Percentiles rank a stretch among this genome's conserved stretches.
Conservation (phyloP, 2,113 vertebrate species). For the Sturnira hondurensis region DNA sequence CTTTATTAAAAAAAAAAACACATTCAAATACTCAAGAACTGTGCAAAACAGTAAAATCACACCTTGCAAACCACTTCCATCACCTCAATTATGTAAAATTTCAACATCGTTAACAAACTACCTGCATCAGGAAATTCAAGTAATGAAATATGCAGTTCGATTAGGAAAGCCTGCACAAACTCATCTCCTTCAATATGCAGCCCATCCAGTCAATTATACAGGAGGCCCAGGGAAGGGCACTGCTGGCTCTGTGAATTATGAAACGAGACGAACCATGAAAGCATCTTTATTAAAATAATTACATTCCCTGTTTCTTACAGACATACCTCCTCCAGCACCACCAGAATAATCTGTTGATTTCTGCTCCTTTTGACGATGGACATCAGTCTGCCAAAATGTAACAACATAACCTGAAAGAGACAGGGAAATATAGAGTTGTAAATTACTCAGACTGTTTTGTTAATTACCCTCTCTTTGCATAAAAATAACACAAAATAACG, state of each 20-base stretch:
- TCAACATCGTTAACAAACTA: slow-evolving; percentile 37
- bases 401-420: background rate
- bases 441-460: background rate
- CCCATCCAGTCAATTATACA: slow-evolving; percentile 36
- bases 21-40: background rate
- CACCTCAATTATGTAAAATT: background rate
- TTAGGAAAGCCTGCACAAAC: slow-evolving; percentile 11
- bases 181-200: background rate
- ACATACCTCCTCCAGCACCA: background rate
- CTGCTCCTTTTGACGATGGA: slow-evolving; percentile 5
- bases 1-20: background rate
- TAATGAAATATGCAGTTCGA: slow-evolving; percentile 45
- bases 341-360: background rate
- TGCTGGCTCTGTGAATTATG: slow-evolving; percentile 36
- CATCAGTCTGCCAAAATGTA: background rate
- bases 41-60: background rate
- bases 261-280: slow-evolving; percentile 41
- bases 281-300: slow-evolving; percentile 55
- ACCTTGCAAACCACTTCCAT: background rate
- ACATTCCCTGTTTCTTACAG: background rate
- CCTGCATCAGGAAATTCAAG: slow-evolving; percentile 7
- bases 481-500: background rate
- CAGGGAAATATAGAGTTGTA: background rate
- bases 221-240: background rate
- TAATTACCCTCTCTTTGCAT: background rate